Percentiles rank a stretch among this genome's conserved stretches.
phyloP scores from a whole-genome alignment of 2,113 vertebrate species.

The Chunga burmeisteri region DNA sequence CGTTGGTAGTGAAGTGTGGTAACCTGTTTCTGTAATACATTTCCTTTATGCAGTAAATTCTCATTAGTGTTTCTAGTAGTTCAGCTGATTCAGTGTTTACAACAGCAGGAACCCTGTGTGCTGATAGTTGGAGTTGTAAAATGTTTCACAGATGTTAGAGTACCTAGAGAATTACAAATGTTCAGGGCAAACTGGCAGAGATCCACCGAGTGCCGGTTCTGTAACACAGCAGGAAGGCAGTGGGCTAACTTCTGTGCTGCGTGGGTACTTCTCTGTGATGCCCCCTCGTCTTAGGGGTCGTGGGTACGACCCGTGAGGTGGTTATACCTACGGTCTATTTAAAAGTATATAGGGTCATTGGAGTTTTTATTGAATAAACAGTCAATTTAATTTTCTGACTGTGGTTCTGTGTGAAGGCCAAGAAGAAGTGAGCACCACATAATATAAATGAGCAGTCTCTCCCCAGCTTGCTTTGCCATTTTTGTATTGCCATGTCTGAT shows the following conservation, averaged over 20 bases:
- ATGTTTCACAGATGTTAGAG: neutral
- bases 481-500: neutral
- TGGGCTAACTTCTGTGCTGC: neutral
- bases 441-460: neutral
- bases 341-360: neutral
- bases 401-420: neutral
- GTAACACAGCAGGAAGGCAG: neutral
- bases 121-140: neutral
- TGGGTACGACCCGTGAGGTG: neutral
- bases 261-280: neutral
- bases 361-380: neutral
- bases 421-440: neutral
- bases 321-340: neutral
- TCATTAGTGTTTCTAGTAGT: neutral
- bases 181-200: neutral
- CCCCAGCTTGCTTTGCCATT: neutral
- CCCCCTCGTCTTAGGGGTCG: neutral
- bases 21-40: neutral
- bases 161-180: neutral
- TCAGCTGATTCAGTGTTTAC: neutral
- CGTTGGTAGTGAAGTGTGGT: neutral
- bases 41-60: neutral
- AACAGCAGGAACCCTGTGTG: neutral
- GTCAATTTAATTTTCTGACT: neutral
- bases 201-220: neutral